phyloP scores from a whole-genome alignment of 1,140 invertebrate species.

The Aphidius gifuensis region DNA sequence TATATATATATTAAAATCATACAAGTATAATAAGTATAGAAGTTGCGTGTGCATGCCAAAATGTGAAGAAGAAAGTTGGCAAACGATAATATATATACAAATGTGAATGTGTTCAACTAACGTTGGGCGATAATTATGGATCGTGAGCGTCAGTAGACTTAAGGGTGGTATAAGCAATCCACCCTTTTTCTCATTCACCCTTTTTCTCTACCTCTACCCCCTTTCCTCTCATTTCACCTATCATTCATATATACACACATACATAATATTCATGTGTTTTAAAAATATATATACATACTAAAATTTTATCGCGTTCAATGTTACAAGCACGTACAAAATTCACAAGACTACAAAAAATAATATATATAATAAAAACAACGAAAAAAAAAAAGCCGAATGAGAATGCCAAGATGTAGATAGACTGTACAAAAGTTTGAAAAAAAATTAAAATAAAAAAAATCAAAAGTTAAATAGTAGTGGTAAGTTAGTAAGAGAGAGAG shows the following conservation, averaged over 20 bases:
- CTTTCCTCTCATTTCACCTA: background rate
- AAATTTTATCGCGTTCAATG: conserved; percentile 45
- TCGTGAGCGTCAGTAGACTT: conserved; percentile 19
- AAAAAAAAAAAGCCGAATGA: too few species aligned
- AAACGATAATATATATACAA: conserved; percentile 25
- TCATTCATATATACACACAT: conserved; percentile 29
- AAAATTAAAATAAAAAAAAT: too few species aligned
- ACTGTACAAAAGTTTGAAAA: too few species aligned
- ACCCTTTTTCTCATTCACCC: conserved; percentile 9
- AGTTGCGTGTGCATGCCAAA: conserved; percentile 21
- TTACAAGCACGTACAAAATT: conserved; percentile 54
- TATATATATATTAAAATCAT: too few species aligned
- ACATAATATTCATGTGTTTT: conserved; percentile 9
- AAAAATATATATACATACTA: too few species aligned
- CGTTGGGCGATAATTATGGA: conserved; percentile 34
- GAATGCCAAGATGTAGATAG: too few species aligned
- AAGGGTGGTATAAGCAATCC: conserved; percentile 40
- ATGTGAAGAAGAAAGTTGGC: conserved; percentile 34
- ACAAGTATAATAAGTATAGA: conserved; percentile 13
- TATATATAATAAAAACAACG: too few species aligned
- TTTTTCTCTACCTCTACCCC: background rate
- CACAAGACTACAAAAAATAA: conserved; percentile 35
- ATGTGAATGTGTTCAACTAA: background rate
- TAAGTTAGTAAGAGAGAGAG: conserved; percentile 8
- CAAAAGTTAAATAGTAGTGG: too few species aligned